A percentile compares a stretch with the other conserved stretches of the same genome.
phyloP scores from a whole-genome alignment of 1,140 invertebrate genomes.

The Ooceraea biroi region DNA sequence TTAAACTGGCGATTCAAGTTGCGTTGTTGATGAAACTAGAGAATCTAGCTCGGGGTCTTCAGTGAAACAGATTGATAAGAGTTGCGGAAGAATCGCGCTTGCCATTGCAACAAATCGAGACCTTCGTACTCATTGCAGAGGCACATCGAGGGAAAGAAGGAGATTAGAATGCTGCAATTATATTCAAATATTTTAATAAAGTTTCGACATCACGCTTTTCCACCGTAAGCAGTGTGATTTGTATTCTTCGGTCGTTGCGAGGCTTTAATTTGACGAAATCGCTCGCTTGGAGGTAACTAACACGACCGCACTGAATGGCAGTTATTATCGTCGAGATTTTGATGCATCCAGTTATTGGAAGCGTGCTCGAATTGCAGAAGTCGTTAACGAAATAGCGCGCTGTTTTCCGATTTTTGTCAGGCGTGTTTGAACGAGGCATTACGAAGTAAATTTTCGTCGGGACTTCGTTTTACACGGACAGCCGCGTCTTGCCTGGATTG shows the following conservation, averaged over 20 bases:
- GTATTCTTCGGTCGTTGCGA: conserved; percentile 27
- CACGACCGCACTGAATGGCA: conserved; percentile 32
- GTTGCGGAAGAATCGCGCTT: background rate
- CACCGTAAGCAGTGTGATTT: conserved; percentile 22
- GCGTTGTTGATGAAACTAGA: conserved; percentile 18
- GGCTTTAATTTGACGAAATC: conserved; percentile 63
- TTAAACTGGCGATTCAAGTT: conserved; percentile 54
- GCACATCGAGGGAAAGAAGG: background rate
- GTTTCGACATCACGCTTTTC: conserved; percentile 24
- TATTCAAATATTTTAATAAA: conserved; percentile 4
- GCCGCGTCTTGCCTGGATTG: background rate
- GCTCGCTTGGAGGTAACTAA: conserved; percentile 43
- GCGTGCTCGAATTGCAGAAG: conserved; percentile 55
- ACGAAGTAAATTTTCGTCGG: conserved; percentile 19
- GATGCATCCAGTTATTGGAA: conserved; percentile 41
- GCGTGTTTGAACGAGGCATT: conserved; percentile 19
- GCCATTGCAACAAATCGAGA: background rate
- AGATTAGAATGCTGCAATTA: conserved; percentile 12
- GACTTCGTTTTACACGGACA: background rate
- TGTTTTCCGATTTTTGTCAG: conserved; percentile 31
- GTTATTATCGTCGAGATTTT: conserved; percentile 32
- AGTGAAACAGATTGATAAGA: conserved; percentile 1
- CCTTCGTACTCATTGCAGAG: background rate
- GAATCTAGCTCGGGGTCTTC: conserved; percentile 3
- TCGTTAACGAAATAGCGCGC: conserved; percentile 43